Evolutionary conservation across 2,888 invertebrate species (phyloP), one percentile per base, ranked within the genome.

Genomic region (Myathropa florea): DNA sequence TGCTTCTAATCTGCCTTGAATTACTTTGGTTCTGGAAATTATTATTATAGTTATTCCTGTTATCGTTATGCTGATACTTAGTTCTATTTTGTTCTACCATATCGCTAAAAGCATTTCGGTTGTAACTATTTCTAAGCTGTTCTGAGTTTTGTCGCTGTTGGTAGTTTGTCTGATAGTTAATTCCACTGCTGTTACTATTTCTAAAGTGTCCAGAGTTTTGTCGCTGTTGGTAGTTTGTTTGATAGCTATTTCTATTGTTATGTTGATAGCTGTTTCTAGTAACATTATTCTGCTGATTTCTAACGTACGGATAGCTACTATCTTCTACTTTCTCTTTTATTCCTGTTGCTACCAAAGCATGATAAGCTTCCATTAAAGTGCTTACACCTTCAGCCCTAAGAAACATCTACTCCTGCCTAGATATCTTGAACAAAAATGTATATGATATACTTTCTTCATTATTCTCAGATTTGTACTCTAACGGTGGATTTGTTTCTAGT

Each of bases 381-480:
- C 60, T 61, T 30, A 28, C 60, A 61, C 60, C 60, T 7, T 18
- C 28, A 28, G 28, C 18, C 28, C 60, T 60, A 26, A 60, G 60
- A 60, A 26, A 60, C 60, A 60, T 60, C 26, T 60, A 3, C 28
- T 60, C 28, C 7, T 60, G 6, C 59, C n/a, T 26, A 4, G 28
- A 26, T 12, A 59, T 59, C 63, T 75, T 75, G 33, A 57, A 57
- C 46, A 75, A 12, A 30, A 65, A 64, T n/a, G 65, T 65, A 59
- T 21, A 64, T 26, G 39, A 26, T 24, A 73, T 73, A 23, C 63
- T 64, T 28, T 55, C 63, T 63, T 73, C 73, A 12, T 73, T 73
- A 46, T 24, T 39, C 28, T 72, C 61, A 0, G 71, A 46, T 18
- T 72, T 71, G 36, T 39, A 72, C 26, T 73, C 63, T 75, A 64